These are phyloP conservation scores for Prochilodus magdalenae DNA, from an alignment of 2,113 vertebrate genomes.

Conservation along the genomic window DNA sequence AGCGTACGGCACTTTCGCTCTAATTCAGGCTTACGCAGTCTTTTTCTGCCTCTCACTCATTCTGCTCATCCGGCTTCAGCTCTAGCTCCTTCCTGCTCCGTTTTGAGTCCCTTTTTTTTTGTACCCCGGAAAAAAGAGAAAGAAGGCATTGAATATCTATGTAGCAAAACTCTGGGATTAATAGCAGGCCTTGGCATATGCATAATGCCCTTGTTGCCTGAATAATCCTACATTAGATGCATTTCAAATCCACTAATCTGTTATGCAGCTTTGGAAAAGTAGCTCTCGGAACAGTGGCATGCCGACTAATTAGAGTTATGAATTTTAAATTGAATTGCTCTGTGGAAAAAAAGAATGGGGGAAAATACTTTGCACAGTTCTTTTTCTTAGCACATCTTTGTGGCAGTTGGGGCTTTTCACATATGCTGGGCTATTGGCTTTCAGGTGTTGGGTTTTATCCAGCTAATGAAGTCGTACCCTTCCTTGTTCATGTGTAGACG, in stretches of 20 bases:
- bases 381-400: constrained; percentile 27
- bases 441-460: constrained; percentile 17
- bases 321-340: constrained; percentile 52
- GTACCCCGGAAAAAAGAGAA: not conserved
- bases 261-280: constrained; percentile 27
- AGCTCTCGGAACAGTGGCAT: constrained; percentile 26
- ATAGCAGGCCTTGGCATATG: constrained; percentile 30
- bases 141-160: constrained; percentile 7
- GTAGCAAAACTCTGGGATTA: constrained; percentile 39
- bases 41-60: constrained; percentile 28
- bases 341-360: not conserved
- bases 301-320: constrained; percentile 50
- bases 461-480: constrained; percentile 26
- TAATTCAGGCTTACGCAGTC: constrained; percentile 44
- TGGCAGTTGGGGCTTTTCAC: not conserved
- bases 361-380: not conserved
- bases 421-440: constrained; percentile 1
- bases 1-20: constrained; percentile 18
- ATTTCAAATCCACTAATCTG: constrained; percentile 50
- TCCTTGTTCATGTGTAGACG: constrained; percentile 25
- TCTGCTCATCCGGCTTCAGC: constrained; percentile 16
- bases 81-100: constrained; percentile 21
- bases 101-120: not conserved
- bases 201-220: constrained; percentile 40
- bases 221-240: constrained; percentile 54